Conservation (phyloP, 2,797 vertebrate genomes). For the Fratercula arctica region DNA sequence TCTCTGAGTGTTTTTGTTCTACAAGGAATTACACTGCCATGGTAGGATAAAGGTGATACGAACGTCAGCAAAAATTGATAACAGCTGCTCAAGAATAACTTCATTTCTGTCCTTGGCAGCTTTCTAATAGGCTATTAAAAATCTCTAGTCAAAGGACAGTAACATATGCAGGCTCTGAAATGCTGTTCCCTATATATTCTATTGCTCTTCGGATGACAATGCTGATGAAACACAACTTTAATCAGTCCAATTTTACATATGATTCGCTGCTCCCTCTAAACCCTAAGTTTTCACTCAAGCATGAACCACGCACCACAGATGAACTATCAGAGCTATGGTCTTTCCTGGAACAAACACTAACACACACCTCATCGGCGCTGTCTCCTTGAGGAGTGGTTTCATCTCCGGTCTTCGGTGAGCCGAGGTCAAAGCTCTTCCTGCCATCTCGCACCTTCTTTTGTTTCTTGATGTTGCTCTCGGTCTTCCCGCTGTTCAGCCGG, state of each 20-base stretch:
- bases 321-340: fast-evolving
- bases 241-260: not conserved
- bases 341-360: not conserved
- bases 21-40: not conserved
- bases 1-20: not conserved
- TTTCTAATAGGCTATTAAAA: conserved; percentile 4
- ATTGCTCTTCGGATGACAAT: not conserved
- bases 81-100: not conserved
- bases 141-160: not conserved
- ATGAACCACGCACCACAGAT: not conserved
- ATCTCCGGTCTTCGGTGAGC: conserved; percentile 80
- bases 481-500: conserved; percentile 90
- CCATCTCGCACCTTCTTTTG: conserved; percentile 90
- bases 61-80: not conserved
- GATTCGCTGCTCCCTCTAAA: not conserved
- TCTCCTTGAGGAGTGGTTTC: conserved; percentile 86
- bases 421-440: conserved; percentile 88
- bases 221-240: not conserved
- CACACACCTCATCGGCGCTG: conserved; percentile 87
- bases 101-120: not conserved
- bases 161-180: not conserved
- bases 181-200: not conserved
- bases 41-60: not conserved
- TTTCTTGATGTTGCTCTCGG: conserved; percentile 90
- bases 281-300: not conserved